These are phyloP conservation scores for Anser brachyrhynchus DNA, from an alignment of 2,113 vertebrate species.

Conservation along the genomic window DNA sequence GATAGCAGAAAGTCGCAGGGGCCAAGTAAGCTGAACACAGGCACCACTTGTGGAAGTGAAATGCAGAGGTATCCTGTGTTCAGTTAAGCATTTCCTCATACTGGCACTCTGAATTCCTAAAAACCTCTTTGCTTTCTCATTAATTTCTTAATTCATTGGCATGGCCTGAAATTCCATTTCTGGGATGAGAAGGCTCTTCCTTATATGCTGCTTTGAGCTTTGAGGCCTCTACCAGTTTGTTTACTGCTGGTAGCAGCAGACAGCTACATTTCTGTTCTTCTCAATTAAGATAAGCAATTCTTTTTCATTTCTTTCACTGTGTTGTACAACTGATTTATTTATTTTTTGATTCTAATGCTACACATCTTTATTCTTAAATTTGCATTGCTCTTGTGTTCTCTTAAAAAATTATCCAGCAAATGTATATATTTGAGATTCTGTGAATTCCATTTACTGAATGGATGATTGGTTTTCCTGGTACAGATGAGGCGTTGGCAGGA, in stretches of 20 bases:
- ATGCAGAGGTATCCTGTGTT: neutral
- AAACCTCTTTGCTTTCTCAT: neutral
- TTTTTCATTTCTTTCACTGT: neutral
- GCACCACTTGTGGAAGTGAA: neutral
- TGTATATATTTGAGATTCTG: neutral
- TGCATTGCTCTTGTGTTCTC: neutral
- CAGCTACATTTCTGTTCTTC: neutral
- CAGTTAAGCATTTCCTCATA: neutral
- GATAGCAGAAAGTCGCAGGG: neutral
- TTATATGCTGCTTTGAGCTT: neutral
- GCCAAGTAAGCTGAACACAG: neutral
- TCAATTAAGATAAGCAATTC: neutral
- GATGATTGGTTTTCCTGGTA: neutral
- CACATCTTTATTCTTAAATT: neutral
- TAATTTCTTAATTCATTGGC: neutral
- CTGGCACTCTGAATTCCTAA: neutral
- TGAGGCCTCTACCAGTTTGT: neutral
- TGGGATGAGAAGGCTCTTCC: neutral
- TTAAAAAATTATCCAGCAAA: neutral
- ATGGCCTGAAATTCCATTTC: neutral
- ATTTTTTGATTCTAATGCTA: neutral
- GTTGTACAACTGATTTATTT: neutral
- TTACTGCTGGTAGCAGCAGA: neutral
- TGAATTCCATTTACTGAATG: neutral
- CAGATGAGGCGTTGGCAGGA: neutral